Base-by-base conservation (phyloP, 2,797 vertebrate genomes). In the Lepidocolaptes lacrymiger region DNA sequence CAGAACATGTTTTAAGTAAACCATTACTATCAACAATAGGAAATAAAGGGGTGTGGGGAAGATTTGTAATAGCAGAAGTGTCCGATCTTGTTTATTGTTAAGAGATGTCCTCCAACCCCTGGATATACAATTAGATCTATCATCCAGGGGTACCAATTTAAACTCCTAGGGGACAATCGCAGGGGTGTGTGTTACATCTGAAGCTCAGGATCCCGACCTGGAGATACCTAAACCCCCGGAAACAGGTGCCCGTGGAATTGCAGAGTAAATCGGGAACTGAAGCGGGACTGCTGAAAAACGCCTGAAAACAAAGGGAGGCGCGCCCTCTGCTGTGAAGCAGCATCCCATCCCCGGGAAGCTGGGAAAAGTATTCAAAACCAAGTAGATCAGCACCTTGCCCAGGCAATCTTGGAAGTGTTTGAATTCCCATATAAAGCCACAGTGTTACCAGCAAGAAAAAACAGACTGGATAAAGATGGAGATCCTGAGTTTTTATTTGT, bases 261-360 rank as follows among this genome's bases (percentile, higher is more conserved):
- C 3, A 12, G 43, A 23, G 21, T 12, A 6, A 5, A 0, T 0
- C 3, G 12, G n/a, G 64, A 37, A 2, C 15, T 2, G 78, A 16
- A 0, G 24, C 1, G 28, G 15, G 6, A 3, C 15, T 10, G 55
- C n/a, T 17, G 37, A 26, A 10, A 15, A 1, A 6, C 8, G 2
- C 3, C 21, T 13, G 27, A 91, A 59, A 72, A 16, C 8, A 39
- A 44, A 68, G 88, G 44, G 66, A 58, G 83, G 80, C 28, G 73
- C 80, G 91, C 91, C 89, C 87, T 64, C 93, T 92, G 85, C 88
- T 64, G 94, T 9, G 37, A 16, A 32, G 66, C 46, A 39, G 37
- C 4, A 9, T 17, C 44, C 58, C 22, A 15, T 19, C 8, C 27
- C 24, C 2, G 39, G 54, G 20, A 20, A 41, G 24, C 23, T 0